These are phyloP conservation scores for Pseudorhombus dupliciocellatus DNA, from an alignment of 2,113 vertebrate genomes.

Conservation along the genomic window DNA sequence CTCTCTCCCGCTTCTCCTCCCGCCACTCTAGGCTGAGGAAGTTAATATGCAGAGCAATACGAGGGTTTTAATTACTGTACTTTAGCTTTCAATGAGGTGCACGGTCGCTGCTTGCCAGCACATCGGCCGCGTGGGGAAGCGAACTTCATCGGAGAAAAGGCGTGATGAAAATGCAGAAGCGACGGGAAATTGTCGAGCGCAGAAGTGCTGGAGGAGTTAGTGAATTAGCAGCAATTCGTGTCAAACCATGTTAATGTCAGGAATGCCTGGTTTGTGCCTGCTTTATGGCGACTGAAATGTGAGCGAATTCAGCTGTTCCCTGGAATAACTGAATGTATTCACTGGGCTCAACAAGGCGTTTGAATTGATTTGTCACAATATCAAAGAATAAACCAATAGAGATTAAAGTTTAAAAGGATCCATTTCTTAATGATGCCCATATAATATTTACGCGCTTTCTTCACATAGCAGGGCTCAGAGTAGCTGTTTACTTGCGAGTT, in stretches of 20 bases:
- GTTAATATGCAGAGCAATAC: conserved; percentile 27
- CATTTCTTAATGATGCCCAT: conserved; percentile 8
- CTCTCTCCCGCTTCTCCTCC: not conserved
- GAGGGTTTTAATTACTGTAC: conserved; percentile 31
- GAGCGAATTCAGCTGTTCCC: not conserved
- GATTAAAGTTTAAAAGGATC: not conserved
- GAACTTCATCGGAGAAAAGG: not conserved
- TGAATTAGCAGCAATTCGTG: not conserved
- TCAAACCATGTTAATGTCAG: not conserved
- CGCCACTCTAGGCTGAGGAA: conserved; percentile 21
- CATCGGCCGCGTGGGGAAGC: not conserved
- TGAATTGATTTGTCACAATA: not conserved
- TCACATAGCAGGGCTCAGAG: not conserved
- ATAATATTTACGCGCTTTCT: conserved; percentile 8
- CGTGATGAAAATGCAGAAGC: not conserved
- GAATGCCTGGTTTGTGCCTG: not conserved
- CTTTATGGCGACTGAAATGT: not conserved
- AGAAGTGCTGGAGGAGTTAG: not conserved
- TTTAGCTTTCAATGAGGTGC: conserved; percentile 32
- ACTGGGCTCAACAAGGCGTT: not conserved
- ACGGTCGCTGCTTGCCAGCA: conserved; percentile 5
- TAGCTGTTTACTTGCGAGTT: conserved; percentile 45
- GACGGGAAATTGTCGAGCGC: not conserved
- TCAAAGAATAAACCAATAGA: not conserved
- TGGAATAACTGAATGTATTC: not conserved